Conservation (phyloP, 2,888 invertebrate genomes). For the Amiota mariae region DNA sequence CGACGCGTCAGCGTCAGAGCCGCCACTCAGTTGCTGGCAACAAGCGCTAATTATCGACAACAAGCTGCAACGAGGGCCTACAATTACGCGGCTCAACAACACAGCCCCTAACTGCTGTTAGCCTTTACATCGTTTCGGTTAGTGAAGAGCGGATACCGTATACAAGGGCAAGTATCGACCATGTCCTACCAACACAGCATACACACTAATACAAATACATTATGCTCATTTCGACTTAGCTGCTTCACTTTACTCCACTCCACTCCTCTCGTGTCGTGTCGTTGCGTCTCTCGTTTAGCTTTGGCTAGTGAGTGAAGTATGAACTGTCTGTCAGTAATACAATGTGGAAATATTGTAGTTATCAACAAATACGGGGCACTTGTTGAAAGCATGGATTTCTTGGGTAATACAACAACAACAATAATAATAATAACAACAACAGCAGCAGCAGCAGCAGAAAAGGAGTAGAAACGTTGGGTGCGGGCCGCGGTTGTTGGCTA, state of each 20-base stretch:
- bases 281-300: too few relatives aligned
- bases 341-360: slow-evolving; percentile 25
- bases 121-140: not conserved
- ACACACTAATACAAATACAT: not conserved
- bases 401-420: slow-evolving; percentile 37
- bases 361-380: slow-evolving; percentile 39
- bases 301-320: too few relatives aligned
- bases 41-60: slow-evolving; percentile 66
- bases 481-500: slow-evolving; percentile 53
- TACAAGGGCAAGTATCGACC: not conserved
- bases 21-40: slow-evolving; percentile 51
- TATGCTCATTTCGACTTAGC: too few relatives aligned
- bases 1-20: slow-evolving; percentile 32
- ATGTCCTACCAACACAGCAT: slow-evolving; percentile 6
- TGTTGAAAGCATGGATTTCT: slow-evolving; percentile 47
- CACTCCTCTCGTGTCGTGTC: too few relatives aligned
- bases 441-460: slow-evolving; percentile 32
- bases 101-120: slow-evolving; percentile 29
- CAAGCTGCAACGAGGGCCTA: slow-evolving; percentile 66
- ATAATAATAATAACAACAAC: slow-evolving; percentile 36
- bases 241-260: too few relatives aligned
- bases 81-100: slow-evolving; percentile 57
- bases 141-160: too few relatives aligned
- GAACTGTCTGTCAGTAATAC: slow-evolving; percentile 9
- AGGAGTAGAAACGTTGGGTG: slow-evolving; percentile 44